Percentiles rank a stretch among this genome's conserved stretches.
These are phyloP conservation scores for Clarias platycephalus DNA, from an alignment of 2,797 vertebrate species.

Conservation along the genomic window DNA sequence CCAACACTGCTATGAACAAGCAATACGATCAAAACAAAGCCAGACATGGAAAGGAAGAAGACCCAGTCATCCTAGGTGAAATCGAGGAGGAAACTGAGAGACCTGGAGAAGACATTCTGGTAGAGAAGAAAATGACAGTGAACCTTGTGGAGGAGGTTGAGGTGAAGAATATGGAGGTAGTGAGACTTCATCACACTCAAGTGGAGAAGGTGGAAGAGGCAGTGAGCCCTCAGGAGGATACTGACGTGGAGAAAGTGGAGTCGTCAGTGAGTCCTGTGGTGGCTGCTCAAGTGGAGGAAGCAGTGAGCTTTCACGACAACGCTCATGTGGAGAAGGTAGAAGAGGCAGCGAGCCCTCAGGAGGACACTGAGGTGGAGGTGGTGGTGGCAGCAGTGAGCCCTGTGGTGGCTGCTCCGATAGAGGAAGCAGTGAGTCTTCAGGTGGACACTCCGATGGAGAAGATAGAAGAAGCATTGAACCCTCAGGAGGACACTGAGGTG, in stretches of 20 bases:
- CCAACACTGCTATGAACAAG: slow-evolving; percentile 25
- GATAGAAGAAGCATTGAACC: background rate
- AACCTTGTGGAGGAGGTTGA: background rate
- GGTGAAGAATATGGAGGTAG: background rate
- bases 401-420: background rate
- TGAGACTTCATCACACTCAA: no score
- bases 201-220: background rate
- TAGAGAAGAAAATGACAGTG: background rate
- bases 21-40: background rate
- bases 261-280: background rate
- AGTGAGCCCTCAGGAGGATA: background rate
- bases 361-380: background rate
- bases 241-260: background rate
- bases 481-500: background rate
- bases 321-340: background rate
- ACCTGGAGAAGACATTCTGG: background rate
- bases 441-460: no score
- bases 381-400: background rate
- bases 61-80: background rate
- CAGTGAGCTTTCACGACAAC: background rate
- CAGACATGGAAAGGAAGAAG: slow-evolving; percentile 46
- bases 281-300: background rate
- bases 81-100: background rate
- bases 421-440: background rate
- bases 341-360: background rate